Evolutionary conservation across 2,888 invertebrate species (phyloP).

Genomic region (Parnassius mnemosyne): DNA sequence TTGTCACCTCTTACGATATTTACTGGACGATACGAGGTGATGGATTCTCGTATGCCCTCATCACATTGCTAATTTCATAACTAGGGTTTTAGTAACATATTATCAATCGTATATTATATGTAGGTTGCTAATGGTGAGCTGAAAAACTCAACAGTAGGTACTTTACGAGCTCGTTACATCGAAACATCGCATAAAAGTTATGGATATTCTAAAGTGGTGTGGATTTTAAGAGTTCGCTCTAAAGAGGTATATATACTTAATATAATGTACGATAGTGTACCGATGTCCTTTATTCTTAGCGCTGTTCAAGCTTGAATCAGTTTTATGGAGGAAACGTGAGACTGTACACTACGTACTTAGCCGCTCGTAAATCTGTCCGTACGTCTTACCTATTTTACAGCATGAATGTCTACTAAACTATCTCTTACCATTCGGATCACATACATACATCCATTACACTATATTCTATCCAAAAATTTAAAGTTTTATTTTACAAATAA

Average conservation of each 20-base stretch:
- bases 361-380: conserved; percentile 56
- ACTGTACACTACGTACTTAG: conserved; percentile 50
- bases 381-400: conserved; percentile 39
- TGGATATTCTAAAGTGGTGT: conserved; percentile 21
- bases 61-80: too few relatives aligned
- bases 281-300: conserved; percentile 41
- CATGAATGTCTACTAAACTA: conserved; percentile 27
- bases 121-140: conserved; percentile 1
- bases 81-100: too few relatives aligned
- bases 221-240: conserved; percentile 22
- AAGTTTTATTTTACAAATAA: background rate
- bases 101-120: too few relatives aligned
- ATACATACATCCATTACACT: conserved; percentile 4
- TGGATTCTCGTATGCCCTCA: too few relatives aligned
- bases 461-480: background rate
- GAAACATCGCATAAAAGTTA: conserved; percentile 20
- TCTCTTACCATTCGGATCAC: conserved; percentile 18
- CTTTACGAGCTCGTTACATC: conserved; percentile 12
- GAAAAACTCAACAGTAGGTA: conserved; percentile 16
- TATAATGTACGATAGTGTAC: conserved; percentile 41
- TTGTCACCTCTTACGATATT: too few relatives aligned
- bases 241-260: conserved; percentile 27
- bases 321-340: conserved; percentile 72
- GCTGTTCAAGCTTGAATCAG: conserved; percentile 55
- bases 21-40: too few relatives aligned